Conservation (phyloP, 1,140 invertebrate genomes). For the Thaumatotibia leucotreta region DNA sequence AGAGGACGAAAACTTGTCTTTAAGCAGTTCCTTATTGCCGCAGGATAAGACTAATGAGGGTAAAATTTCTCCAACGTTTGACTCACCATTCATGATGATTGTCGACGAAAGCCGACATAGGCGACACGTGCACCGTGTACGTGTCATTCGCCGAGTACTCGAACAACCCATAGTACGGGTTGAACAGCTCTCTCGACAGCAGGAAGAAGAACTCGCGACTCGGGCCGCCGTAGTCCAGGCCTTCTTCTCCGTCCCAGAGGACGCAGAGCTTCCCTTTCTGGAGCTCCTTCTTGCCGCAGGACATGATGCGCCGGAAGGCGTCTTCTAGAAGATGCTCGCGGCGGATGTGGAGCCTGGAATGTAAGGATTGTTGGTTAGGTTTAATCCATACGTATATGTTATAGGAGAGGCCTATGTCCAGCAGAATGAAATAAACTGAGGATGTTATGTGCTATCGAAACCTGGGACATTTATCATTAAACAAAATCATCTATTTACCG, state of each 20-base stretch:
- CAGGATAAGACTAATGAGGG: conserved; percentile 82
- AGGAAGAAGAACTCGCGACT: conserved; percentile 98
- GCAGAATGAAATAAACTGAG: too few relatives aligned
- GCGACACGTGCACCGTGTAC: conserved; percentile 98
- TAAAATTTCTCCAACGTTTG: not conserved
- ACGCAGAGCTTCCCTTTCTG: conserved; percentile 97
- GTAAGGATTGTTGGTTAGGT: not conserved
- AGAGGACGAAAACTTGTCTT: conserved; percentile 95
- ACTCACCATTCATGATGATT: conserved; percentile 96
- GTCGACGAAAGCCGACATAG: conserved; percentile 98
- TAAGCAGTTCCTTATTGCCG: conserved; percentile 96
- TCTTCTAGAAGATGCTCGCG: conserved; percentile 96
- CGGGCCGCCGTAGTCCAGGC: conserved; percentile 97
- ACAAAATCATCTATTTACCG: too few relatives aligned
- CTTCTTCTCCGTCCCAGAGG: conserved; percentile 97
- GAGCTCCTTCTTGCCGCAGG: conserved; percentile 95
- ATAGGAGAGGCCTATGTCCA: too few relatives aligned
- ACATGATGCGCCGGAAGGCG: conserved; percentile 98
- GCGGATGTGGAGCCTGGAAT: conserved; percentile 89
- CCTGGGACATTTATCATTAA: too few relatives aligned
- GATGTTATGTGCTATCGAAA: too few relatives aligned
- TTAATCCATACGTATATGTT: too few relatives aligned
- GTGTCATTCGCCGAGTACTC: conserved; percentile 99
- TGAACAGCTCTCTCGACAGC: conserved; percentile 96
- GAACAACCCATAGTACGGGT: conserved; percentile 98